phyloP scores from a whole-genome alignment of 2,113 vertebrate species.

The Dromiciops gliroides region DNA sequence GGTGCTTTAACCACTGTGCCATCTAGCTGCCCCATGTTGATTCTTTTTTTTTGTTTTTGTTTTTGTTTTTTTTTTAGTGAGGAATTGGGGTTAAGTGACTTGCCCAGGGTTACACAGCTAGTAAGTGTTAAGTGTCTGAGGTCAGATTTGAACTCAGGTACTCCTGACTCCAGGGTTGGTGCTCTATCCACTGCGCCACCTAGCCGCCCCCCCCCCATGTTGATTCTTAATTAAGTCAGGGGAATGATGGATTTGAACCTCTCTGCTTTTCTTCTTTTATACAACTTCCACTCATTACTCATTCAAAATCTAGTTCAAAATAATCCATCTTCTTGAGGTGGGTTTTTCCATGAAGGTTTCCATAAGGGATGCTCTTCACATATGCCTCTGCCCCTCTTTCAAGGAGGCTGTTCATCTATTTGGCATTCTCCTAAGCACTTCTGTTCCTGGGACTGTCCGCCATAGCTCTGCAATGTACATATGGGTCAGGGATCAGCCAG shows the following conservation, averaged over 20 bases:
- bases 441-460: background rate
- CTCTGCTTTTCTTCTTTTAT: background rate
- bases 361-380: background rate
- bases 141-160: too few species aligned
- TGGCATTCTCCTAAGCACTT: background rate
- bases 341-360: background rate
- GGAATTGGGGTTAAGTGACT: too few species aligned
- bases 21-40: too few species aligned
- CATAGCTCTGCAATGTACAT: background rate
- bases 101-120: too few species aligned
- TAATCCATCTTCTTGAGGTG: background rate
- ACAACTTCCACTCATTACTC: background rate
- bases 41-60: too few species aligned
- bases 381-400: background rate
- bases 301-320: background rate
- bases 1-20: too few species aligned
- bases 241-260: background rate
- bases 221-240: background rate
- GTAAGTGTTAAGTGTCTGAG: too few species aligned
- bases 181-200: too few species aligned
- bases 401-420: background rate
- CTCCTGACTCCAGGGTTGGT: too few species aligned
- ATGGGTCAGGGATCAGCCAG: background rate
- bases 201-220: too few species aligned
- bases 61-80: too few species aligned